Base-by-base conservation (phyloP, 2,797 vertebrate genomes). In the Acanthurus tractus region DNA sequence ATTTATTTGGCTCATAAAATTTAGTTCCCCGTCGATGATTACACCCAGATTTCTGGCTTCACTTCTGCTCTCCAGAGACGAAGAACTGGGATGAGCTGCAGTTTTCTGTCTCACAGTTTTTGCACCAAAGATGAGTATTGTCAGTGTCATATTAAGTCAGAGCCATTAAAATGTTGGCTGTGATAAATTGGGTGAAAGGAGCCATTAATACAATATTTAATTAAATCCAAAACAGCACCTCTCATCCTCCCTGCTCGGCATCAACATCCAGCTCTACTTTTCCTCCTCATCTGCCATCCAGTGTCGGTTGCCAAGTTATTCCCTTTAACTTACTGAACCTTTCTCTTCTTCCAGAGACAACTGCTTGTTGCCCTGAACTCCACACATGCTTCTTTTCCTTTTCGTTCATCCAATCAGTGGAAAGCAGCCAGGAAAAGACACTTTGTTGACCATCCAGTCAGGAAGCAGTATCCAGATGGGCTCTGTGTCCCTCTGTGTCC, bases 381-480 rank as follows among this genome's bases (percentile, higher is more conserved):
- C 34, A 76, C 42, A 22, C 50, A 79, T 73, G 54, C 68, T 70
- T 61, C 63, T 55, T 86, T 86, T 90, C 81, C 67, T 86, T 78
- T 65, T 79, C 64, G 48, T 79, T 81, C 72, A 83, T 89, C 88
- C 89, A 89, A 73, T 83, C 78, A 68, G 50, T 73, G 87, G 78
- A 87, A 58, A 63, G 49, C 68, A 17, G 86, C 87, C 87, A 85
- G 77, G 75, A 92, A 89, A 88, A 84, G 86, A 89, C 79, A 84
- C 82, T 89, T 88, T 87, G 83, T 87, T 86, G 70, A 83, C 73
- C 88, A 92, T 88, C 86, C 81, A 86, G 82, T 91, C 73, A 70
- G 75, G 89, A 82, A 81, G 71, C 86, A 67, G 71, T 23, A 66
- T 81, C 81, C 88, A 88, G 90, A 89, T 84, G 82, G 78, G 69